phyloP scores from a whole-genome alignment of 2,113 vertebrate genomes.

The Apteryx owenii region DNA sequence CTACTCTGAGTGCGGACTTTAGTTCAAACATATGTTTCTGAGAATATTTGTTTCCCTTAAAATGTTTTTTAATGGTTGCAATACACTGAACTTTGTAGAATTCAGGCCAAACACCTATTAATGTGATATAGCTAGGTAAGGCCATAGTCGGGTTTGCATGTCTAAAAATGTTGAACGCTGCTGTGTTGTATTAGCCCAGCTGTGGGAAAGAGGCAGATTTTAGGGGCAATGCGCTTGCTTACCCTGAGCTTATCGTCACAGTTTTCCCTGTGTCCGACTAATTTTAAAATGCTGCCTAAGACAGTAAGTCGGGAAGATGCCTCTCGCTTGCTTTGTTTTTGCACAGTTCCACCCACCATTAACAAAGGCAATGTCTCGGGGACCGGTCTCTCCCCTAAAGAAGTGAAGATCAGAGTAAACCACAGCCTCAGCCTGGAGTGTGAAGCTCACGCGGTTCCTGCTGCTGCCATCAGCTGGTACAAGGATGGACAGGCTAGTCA shows the following conservation, averaged over 20 bases:
- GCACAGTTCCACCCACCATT: slow-evolving; percentile 92
- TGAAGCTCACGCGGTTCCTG: slow-evolving; percentile 88
- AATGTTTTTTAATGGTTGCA: not conserved
- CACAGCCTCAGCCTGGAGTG: slow-evolving; percentile 91
- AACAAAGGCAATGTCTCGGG: slow-evolving; percentile 85
- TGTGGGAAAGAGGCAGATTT: not conserved
- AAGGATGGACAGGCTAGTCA: slow-evolving; percentile 94
- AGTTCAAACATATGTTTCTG: not conserved
- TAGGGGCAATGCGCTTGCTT: not conserved
- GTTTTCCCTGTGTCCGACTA: not conserved
- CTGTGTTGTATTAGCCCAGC: not conserved
- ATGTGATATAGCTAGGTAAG: not conserved
- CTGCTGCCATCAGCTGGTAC: slow-evolving; percentile 90
- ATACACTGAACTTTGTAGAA: not conserved
- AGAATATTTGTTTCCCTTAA: not conserved
- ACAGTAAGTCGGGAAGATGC: not conserved
- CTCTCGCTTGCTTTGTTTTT: not conserved
- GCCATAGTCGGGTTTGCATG: not conserved
- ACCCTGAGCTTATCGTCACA: not conserved
- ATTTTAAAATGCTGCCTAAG: not conserved
- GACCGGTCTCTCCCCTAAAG: slow-evolving; percentile 85
- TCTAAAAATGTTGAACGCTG: not conserved
- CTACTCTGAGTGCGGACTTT: not conserved
- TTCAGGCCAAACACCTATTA: not conserved
- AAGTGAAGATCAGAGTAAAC: slow-evolving; percentile 94